A percentile compares a stretch with the other conserved stretches of the same genome.
Conservation (phyloP, 1,140 invertebrate genomes). For the Formica exsecta region DNA sequence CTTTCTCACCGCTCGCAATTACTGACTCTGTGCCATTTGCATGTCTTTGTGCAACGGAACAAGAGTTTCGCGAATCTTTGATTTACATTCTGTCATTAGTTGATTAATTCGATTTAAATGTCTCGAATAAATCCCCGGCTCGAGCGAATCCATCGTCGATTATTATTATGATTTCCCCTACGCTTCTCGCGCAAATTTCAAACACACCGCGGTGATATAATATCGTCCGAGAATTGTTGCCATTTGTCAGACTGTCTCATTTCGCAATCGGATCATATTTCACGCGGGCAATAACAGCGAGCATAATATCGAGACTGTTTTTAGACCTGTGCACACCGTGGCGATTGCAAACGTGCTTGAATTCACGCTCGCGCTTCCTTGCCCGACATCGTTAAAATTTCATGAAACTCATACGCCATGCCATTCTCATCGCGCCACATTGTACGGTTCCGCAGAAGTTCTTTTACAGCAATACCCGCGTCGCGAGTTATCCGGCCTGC, state of each 20-base stretch:
- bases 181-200: background rate
- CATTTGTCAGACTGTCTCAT: constrained; percentile 45
- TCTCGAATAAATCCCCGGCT: background rate
- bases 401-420: constrained; percentile 55
- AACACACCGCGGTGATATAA: background rate
- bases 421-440: constrained; percentile 43
- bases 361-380: constrained; percentile 31
- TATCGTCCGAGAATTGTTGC: background rate
- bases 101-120: constrained; percentile 31
- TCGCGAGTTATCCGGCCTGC: background rate
- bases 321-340: background rate
- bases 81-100: constrained; percentile 6
- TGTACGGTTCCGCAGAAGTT: constrained; percentile 12
- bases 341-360: background rate
- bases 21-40: constrained; percentile 47
- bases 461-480: background rate
- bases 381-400: constrained; percentile 33
- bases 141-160: background rate
- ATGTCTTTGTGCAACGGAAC: constrained; percentile 15
- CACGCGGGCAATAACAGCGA: constrained; percentile 40
- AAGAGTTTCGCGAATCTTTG: background rate
- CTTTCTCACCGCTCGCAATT: background rate
- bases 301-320: constrained; percentile 55
- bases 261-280: constrained; percentile 51
- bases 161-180: constrained; percentile 13